phyloP scores from a whole-genome alignment of 2,888 invertebrate species.

The Drosophila engyochracea region DNA sequence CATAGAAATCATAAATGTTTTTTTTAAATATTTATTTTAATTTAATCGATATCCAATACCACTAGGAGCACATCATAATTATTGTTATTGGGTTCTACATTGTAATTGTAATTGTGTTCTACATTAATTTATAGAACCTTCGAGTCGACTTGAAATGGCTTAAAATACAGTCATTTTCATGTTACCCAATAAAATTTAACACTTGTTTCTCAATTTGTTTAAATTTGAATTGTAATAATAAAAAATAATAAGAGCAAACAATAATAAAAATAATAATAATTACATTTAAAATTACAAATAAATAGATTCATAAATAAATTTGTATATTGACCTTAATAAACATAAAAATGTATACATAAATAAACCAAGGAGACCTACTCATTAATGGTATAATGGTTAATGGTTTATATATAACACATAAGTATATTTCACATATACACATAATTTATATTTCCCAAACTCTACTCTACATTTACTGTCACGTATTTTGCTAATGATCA shows the following conservation, averaged over 20 bases:
- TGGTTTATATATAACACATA: not conserved
- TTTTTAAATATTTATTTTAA: not conserved
- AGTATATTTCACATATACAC: not conserved
- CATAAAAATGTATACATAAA: not conserved
- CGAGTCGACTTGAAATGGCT: not conserved
- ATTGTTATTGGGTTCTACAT: too few species aligned
- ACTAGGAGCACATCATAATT: not conserved
- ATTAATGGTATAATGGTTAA: not conserved
- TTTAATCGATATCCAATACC: not conserved
- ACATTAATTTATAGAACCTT: not conserved
- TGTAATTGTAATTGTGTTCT: not conserved
- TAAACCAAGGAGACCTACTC: not conserved
- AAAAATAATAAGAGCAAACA: too few species aligned
- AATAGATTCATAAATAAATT: too few species aligned
- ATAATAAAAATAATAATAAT: too few species aligned
- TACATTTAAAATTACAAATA: too few species aligned
- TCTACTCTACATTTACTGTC: not conserved
- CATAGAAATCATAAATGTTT: too few species aligned
- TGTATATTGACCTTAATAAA: not conserved
- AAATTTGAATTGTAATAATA: too few species aligned
- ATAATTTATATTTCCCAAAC: not conserved
- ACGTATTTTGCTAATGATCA: slow-evolving; percentile 2
- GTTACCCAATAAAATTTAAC: too few species aligned
- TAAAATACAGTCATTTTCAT: not conserved
- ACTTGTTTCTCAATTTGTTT: too few species aligned